A percentile compares a stretch with the other conserved stretches of the same genome.
These are phyloP conservation scores for Neria commutata DNA, from an alignment of 2,888 invertebrate species.

Conservation along the genomic window DNA sequence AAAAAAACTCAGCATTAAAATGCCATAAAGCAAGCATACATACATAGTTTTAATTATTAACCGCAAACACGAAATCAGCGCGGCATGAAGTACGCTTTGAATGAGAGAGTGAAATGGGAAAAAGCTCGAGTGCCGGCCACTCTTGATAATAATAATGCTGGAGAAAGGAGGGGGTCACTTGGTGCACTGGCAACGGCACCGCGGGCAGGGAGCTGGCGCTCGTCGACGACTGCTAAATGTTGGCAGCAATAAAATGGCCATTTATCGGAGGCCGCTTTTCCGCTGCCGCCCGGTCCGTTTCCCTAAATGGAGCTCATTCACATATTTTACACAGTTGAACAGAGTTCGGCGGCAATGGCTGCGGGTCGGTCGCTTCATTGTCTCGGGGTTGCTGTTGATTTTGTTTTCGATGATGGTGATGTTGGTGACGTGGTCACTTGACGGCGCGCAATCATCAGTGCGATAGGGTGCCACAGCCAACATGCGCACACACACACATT, in stretches of 20 bases:
- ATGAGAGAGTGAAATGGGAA: background rate
- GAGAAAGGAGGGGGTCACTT: background rate
- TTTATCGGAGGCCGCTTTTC: background rate
- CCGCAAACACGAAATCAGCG: conserved; percentile 6
- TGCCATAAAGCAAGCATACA: background rate
- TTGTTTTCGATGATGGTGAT: too few species aligned
- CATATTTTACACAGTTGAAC: background rate
- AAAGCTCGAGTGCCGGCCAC: background rate
- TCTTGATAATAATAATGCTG: too few species aligned
- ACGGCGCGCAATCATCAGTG: too few species aligned
- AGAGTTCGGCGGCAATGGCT: background rate
- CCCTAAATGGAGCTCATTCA: background rate
- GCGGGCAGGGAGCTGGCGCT: too few species aligned
- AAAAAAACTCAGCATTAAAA: background rate
- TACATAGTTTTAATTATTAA: conserved; percentile 15
- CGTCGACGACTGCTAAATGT: background rate
- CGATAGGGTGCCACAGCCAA: background rate
- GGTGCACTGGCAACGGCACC: background rate
- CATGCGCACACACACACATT: background rate
- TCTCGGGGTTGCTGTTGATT: too few species aligned
- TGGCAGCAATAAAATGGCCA: background rate
- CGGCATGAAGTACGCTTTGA: background rate
- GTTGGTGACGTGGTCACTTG: too few species aligned
- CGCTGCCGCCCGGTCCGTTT: background rate
- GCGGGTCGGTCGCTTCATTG: too few species aligned